Conservation (phyloP, 2,888 invertebrate genomes). For the Caenorhabditis drosophilae region DNA sequence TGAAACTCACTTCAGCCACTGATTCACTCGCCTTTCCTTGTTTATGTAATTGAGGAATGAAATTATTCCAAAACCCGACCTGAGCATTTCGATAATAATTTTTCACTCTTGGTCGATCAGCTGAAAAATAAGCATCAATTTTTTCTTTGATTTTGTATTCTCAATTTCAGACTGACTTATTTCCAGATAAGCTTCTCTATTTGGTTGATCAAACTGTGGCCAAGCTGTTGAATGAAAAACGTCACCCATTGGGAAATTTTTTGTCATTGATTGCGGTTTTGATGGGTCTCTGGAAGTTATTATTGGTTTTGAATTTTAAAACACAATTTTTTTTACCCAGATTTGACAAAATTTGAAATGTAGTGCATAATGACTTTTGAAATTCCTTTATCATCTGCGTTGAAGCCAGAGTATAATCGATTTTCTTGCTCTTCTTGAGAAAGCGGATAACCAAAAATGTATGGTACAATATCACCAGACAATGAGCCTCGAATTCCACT, state of each 20-base stretch:
- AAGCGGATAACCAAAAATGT: conserved; percentile 68
- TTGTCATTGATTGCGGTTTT: conserved; percentile 59
- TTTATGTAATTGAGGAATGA: conserved; percentile 63
- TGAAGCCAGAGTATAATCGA: conserved; percentile 55
- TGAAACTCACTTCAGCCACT: conserved; percentile 37
- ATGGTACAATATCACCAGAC: conserved; percentile 66
- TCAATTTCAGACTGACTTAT: too few relatives aligned
- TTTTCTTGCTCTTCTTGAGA: conserved; percentile 47
- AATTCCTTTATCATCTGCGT: conserved; percentile 59
- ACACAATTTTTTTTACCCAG: conserved; percentile 55
- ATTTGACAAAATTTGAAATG: conserved; percentile 68
- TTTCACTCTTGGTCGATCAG: conserved; percentile 61
- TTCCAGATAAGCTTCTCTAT: conserved; percentile 66
- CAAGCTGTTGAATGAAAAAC: conserved; percentile 62
- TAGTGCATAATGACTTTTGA: conserved; percentile 68
- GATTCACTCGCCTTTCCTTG: conserved; percentile 44
- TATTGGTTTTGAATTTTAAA: not conserved
- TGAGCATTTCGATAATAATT: conserved; percentile 67
- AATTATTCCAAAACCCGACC: conserved; percentile 68
- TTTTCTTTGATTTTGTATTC: too few relatives aligned
- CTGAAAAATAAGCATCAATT: conserved; percentile 38
- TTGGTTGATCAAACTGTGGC: conserved; percentile 65
- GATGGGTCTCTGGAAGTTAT: conserved; percentile 59
- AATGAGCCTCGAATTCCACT: conserved; percentile 64
- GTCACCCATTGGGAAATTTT: conserved; percentile 59